Evolutionary conservation across 2,113 vertebrate genomes (phyloP).

Genomic region (Rhinoptilus africanus): DNA sequence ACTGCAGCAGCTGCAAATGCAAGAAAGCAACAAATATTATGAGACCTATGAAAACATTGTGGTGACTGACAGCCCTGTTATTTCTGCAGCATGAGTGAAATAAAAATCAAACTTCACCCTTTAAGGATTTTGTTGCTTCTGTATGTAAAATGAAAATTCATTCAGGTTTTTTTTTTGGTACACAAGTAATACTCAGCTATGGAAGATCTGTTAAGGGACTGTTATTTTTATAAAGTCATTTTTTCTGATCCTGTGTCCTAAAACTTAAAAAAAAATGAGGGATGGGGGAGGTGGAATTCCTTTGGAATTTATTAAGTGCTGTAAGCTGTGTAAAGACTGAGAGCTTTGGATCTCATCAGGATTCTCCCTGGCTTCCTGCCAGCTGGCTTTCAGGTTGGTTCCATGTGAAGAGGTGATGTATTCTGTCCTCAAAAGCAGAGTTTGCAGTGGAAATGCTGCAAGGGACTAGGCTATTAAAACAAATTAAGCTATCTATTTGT

Average conservation of each 20-base stretch:
- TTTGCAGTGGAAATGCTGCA: background rate
- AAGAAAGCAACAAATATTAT: background rate
- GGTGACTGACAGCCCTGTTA: background rate
- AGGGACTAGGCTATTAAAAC: background rate
- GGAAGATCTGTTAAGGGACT: background rate
- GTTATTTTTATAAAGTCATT: background rate
- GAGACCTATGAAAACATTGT: background rate
- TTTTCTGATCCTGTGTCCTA: background rate
- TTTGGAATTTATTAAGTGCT: background rate
- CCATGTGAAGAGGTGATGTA: background rate
- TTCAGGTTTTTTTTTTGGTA: background rate
- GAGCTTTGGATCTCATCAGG: background rate
- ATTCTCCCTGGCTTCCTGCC: background rate
- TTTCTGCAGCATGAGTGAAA: background rate
- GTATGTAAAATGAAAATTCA: background rate
- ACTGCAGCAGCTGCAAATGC: background rate
- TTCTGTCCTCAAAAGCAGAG: background rate
- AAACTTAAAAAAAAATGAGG: background rate
- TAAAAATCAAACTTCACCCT: background rate
- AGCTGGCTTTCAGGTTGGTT: background rate
- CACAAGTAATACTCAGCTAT: background rate
- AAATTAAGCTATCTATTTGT: conserved; percentile 43
- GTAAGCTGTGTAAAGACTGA: background rate
- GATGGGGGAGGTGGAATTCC: background rate
- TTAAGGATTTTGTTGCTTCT: background rate